phyloP scores from a whole-genome alignment of 2,888 invertebrate species.

The Anagyrus pseudococci region DNA sequence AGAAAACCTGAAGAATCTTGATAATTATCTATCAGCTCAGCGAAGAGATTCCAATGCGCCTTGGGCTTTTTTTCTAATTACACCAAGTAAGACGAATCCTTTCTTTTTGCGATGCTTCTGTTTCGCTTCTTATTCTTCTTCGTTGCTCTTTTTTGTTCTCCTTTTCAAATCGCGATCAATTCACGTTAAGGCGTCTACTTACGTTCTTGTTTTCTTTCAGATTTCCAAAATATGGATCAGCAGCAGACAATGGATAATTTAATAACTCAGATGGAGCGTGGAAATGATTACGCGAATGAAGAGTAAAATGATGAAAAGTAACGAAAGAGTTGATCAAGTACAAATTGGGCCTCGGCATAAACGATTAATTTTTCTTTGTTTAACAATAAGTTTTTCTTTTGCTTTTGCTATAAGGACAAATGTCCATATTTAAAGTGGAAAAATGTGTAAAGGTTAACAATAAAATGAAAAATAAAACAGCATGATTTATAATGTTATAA shows the following conservation, averaged over 20 bases:
- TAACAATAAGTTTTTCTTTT: not conserved
- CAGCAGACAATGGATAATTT: not conserved
- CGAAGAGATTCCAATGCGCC: constrained; percentile 7
- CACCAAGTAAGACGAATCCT: constrained; percentile 23
- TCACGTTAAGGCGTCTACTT: not conserved
- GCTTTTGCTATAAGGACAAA: not conserved
- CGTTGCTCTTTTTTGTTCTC: not conserved
- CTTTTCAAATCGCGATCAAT: not conserved
- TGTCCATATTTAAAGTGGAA: too few species aligned
- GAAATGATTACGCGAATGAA: not conserved
- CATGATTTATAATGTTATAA: constrained; percentile 29
- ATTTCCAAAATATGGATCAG: constrained; percentile 10
- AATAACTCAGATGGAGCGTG: not conserved
- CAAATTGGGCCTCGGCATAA: too few species aligned
- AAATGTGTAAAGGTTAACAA: constrained; percentile 2
- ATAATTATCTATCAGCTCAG: constrained; percentile 8
- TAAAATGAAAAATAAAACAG: constrained; percentile 17
- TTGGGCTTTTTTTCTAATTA: constrained; percentile 29
- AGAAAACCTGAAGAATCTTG: not conserved
- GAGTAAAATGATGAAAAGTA: not conserved
- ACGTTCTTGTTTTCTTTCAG: constrained; percentile 7
- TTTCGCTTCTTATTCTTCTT: not conserved
- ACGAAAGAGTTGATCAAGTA: too few species aligned
- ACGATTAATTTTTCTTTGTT: not conserved
- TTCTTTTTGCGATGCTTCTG: too few species aligned